Conservation (phyloP, 2,888 invertebrate species). For the Blastobasis adustella region DNA sequence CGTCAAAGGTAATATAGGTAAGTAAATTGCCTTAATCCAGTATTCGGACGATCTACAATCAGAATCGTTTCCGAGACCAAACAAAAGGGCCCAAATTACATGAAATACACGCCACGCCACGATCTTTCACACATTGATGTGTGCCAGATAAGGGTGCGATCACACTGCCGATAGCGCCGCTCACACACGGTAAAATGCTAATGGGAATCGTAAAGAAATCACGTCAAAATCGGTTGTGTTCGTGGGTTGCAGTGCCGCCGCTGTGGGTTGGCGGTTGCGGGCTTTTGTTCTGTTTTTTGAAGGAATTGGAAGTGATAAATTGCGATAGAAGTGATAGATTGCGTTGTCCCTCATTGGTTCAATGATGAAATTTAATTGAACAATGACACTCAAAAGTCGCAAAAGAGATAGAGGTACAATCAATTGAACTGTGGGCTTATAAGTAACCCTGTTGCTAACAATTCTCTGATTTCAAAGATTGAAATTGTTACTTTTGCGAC, state of each 20-base stretch:
- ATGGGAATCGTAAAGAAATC: constrained; percentile 14
- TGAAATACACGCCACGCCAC: constrained; percentile 22
- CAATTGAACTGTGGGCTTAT: no score
- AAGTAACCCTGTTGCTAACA: no score
- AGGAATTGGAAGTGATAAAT: no score
- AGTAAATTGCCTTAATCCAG: no score
- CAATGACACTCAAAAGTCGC: no score
- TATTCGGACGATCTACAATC: constrained; percentile 1
- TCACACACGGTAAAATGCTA: constrained; percentile 23
- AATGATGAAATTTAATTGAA: no score
- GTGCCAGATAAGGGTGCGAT: constrained; percentile 11
- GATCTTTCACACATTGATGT: constrained; percentile 15
- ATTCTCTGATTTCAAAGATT: no score
- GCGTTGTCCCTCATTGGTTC: no score
- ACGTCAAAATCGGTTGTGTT: constrained; percentile 3
- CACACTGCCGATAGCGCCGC: constrained; percentile 14
- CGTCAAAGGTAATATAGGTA: no score
- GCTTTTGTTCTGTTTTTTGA: not conserved
- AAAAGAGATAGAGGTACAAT: no score
- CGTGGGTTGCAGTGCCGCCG: not conserved
- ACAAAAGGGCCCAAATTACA: constrained; percentile 15
- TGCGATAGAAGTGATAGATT: no score
- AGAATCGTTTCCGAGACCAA: constrained; percentile 20
- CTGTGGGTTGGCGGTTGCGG: not conserved
- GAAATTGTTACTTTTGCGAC: no score